Evolutionary conservation across 2,797 vertebrate species (phyloP).

Genomic region (Sibirionetta formosa): DNA sequence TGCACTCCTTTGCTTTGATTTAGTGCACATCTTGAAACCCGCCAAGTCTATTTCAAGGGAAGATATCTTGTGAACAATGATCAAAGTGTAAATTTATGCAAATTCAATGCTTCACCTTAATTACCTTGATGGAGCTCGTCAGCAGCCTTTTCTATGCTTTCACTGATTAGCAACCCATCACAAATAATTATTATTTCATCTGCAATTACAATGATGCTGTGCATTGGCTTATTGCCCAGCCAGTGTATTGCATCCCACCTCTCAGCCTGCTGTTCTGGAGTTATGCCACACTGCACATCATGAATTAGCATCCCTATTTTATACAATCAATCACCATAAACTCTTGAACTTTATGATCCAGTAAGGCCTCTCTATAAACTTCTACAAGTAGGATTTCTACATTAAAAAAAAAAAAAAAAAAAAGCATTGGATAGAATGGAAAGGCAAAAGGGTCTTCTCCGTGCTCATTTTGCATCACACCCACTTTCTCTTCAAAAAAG

Average conservation of each 20-base stretch:
- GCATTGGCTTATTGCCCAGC: slow-evolving; percentile 60
- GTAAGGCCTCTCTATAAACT: background rate
- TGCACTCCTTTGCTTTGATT: slow-evolving; percentile 75
- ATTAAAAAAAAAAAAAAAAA: background rate
- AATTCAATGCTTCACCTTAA: slow-evolving; percentile 81
- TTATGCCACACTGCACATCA: background rate
- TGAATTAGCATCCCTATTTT: slow-evolving; percentile 23
- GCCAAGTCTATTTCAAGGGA: slow-evolving; percentile 68
- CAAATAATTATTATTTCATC: slow-evolving; percentile 83
- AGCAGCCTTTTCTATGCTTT: slow-evolving; percentile 75
- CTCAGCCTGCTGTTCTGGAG: slow-evolving; percentile 3
- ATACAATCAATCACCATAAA: slow-evolving; percentile 42
- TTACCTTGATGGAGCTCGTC: slow-evolving; percentile 79
- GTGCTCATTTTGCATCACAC: background rate
- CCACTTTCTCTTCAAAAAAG: background rate
- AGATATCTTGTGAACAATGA: slow-evolving; percentile 77
- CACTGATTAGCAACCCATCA: slow-evolving; percentile 79
- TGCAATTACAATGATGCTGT: slow-evolving; percentile 76
- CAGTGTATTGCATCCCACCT: background rate
- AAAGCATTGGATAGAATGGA: background rate
- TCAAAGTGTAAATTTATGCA: slow-evolving; percentile 84
- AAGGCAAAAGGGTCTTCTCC: background rate
- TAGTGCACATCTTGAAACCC: slow-evolving; percentile 43
- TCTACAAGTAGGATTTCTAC: background rate
- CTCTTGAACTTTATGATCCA: slow-evolving; percentile 19